Evolutionary conservation across 2,888 invertebrate species (phyloP).

Genomic region (Melanostoma scalare): DNA sequence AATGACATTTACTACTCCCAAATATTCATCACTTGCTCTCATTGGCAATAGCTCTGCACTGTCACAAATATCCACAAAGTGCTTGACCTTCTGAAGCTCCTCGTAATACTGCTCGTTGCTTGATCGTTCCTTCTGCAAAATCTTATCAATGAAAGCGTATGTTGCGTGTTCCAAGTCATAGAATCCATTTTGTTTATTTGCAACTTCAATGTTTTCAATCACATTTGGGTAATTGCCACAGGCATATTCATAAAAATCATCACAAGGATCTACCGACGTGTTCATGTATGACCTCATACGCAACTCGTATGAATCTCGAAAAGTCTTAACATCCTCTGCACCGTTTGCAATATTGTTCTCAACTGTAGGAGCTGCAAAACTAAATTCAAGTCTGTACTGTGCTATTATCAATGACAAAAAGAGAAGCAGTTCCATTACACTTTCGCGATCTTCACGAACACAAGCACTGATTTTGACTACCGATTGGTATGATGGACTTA

Average conservation of each 20-base stretch:
- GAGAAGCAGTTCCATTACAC: not conserved
- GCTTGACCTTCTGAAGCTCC: slow-evolving; percentile 77
- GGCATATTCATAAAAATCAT: slow-evolving; percentile 80
- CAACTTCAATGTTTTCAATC: slow-evolving; percentile 73
- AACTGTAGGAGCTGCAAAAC: not conserved
- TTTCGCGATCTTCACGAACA: not conserved
- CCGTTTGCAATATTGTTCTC: slow-evolving; percentile 71
- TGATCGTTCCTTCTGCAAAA: slow-evolving; percentile 71
- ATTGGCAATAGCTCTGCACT: slow-evolving; percentile 76
- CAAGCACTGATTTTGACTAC: no score
- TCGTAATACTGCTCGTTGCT: slow-evolving; percentile 70
- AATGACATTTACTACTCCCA: slow-evolving; percentile 76
- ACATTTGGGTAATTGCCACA: slow-evolving; percentile 79
- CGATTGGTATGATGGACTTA: no score
- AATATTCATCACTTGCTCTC: slow-evolving; percentile 76
- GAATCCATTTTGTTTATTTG: slow-evolving; percentile 76
- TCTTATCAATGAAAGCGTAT: slow-evolving; percentile 72
- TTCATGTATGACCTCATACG: slow-evolving; percentile 79
- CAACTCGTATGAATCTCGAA: slow-evolving; percentile 75
- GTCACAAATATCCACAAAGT: slow-evolving; percentile 77
- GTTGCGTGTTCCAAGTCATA: slow-evolving; percentile 77
- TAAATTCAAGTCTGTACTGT: not conserved
- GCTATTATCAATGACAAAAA: no score
- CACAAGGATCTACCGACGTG: slow-evolving; percentile 77
- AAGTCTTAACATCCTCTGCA: slow-evolving; percentile 44